Evolutionary conservation across 1,140 invertebrate species (phyloP), one percentile per base, ranked within the genome.

Genomic region (Saccostrea echinata): DNA sequence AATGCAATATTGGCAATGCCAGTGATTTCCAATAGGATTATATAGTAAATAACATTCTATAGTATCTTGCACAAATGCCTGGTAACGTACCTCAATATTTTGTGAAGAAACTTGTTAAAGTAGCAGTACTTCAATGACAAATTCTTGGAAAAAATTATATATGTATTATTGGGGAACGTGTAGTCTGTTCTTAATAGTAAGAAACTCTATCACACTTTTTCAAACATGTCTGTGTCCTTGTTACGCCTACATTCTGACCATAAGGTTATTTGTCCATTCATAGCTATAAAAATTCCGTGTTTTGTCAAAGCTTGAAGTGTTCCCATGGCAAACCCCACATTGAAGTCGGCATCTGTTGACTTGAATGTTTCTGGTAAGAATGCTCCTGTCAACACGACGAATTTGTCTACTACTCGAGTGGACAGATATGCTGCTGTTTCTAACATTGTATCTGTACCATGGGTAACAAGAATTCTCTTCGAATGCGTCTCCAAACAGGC

Each of bases 311-410:
- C 61, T 55, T 91, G 90, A 83, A 92, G 80, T n/a, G 86, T 88
- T 13, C 92, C 92, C 1, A 92, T 16, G 35, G 89, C 92, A 57
- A 92, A 88, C 12, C 92, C 92, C n/a, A 93, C 80, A 85, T 92
- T 92, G 68, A 93, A 92, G 21, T 93, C 92, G 13, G 92, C 92
- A 84, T 93, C 92, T 3, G 92, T 87, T 64, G 91, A 86, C 84
- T 92, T 93, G 76, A 93, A 90, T 18, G 88, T 86, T 85, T 93
- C 91, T 1, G 92, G 92, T 27, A 90, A 52, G 86, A 91, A 90
- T 0, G 92, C 85, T 11, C 92, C 92, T 3, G 91, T 92, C 0
- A 93, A 35, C 0, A 91, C 86, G 35, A 92, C 84, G 1, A 80
- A 64, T 84, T 92, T 89, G 33, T 81, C 82, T 0, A 71, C 3